phyloP scores from a whole-genome alignment of 2,113 vertebrate species.

The Eulemur rufifrons region DNA sequence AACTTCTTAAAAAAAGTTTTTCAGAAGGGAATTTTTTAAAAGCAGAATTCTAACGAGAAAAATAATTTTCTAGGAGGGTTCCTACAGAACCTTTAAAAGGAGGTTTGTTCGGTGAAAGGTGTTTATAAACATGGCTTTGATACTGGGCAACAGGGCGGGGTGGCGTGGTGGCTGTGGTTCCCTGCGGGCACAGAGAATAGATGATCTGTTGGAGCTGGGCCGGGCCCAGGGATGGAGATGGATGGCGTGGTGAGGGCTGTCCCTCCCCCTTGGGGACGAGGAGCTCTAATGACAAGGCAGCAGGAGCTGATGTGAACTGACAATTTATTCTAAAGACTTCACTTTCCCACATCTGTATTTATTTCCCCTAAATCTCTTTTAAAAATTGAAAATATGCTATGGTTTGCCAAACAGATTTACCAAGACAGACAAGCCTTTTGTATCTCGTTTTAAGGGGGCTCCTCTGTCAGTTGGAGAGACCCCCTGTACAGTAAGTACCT shows the following conservation, averaged over 20 bases:
- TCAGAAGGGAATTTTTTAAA: neutral
- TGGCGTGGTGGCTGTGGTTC: constrained; percentile 9
- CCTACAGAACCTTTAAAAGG: neutral
- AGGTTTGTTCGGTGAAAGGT: neutral
- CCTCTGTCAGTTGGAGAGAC: constrained; percentile 64
- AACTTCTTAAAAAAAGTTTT: constrained; percentile 8
- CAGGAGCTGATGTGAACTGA: constrained; percentile 68
- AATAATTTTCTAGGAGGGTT: neutral
- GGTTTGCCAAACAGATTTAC: neutral
- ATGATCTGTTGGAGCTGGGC: neutral
- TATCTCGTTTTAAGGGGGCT: constrained; percentile 53
- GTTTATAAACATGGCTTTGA: constrained; percentile 38
- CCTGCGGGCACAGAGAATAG: neutral
- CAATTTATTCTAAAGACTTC: constrained; percentile 75
- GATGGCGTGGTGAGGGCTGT: constrained; percentile 69
- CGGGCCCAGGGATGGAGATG: constrained; percentile 13
- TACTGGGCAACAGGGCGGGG: neutral
- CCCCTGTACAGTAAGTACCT: constrained; percentile 66
- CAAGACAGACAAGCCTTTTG: constrained; percentile 76
- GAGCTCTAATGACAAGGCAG: constrained; percentile 60
- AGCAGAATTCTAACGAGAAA: constrained; percentile 3
- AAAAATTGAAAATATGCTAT: neutral
- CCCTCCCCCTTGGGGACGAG: constrained; percentile 51
- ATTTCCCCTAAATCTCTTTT: constrained; percentile 65
- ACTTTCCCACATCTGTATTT: constrained; percentile 76